Base-by-base conservation (phyloP, 1,140 invertebrate species). In the Chlorops oryzae region DNA sequence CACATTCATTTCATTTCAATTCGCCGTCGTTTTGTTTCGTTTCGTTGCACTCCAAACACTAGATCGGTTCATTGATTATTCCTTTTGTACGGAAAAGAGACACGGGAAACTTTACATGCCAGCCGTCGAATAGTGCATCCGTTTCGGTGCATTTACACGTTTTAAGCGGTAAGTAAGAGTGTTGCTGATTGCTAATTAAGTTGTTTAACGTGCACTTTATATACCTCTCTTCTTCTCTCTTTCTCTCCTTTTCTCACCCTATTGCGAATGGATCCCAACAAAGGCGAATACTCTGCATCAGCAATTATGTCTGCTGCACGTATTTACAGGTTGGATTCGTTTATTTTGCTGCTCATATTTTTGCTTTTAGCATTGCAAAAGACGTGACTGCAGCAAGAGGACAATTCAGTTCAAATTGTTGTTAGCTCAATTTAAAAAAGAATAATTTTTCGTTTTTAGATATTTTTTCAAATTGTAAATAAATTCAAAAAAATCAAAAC, bases 21-120 rank as follows among this genome's bases (percentile, higher is more conserved):
- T 22, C 15, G 10, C 24, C n/a, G 4, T 45, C 12, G n/a, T 32
- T 2, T 27, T 45, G 18, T 27, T 32, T 3, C 23, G 21, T 42
- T 47, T 47, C 5, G 24, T 32, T 21, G 12, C 23, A 38, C 18
- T 38, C 17, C 18, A 50, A 57, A 59, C 59, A 51, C 55, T n/a
- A 73, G 67, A 69, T 73, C 57, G 70, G 67, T 38, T 70, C 67
- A 47, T 72, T 90, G 52, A 77, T 82, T 51, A 90, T 93, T 65
- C 84, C 84, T 65, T 81, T 84, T 61, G 66, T 72, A 50, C 65
- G 61, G 15, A 72, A 72, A 50, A 62, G 62, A 54, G 69, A 72
- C 41, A 70, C 69, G 25, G 69, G 69, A 21, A 72, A 71, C 50
- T 72, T 70, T 55, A 68, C 69, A 45, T 72, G 70, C 55, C 63